Conservation (phyloP, 2,888 invertebrate genomes). For the Temnothorax unifasciatus region DNA sequence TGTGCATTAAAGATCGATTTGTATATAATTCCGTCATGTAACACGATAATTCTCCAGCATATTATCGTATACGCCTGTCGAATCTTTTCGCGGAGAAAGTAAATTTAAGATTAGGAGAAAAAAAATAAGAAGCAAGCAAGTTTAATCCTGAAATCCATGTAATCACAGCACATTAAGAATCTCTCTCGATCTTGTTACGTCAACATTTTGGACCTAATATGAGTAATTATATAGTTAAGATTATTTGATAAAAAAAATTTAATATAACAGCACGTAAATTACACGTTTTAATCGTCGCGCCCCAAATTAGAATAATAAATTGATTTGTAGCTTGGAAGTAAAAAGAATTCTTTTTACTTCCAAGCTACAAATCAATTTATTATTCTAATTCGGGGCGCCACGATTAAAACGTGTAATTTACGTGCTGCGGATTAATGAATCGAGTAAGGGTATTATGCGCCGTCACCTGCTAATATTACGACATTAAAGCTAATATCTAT, state of each 20-base stretch:
- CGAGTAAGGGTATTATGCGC: not conserved
- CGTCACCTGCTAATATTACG: conserved; percentile 31
- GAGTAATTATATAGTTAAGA: not conserved
- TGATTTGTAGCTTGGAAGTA: no score
- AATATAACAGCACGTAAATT: no score
- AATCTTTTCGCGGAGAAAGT: conserved; percentile 7
- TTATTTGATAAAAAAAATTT: conserved; percentile 7
- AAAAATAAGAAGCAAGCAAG: not conserved
- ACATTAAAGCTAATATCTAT: conserved; percentile 69
- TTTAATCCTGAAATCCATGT: not conserved
- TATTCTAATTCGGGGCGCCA: not conserved
- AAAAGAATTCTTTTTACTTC: not conserved
- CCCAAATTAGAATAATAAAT: no score
- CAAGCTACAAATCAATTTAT: not conserved
- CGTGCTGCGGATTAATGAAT: not conserved
- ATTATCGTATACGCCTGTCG: not conserved
- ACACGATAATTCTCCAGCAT: not conserved
- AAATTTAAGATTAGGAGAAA: not conserved
- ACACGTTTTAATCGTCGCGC: no score
- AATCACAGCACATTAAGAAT: not conserved
- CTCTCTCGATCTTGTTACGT: not conserved
- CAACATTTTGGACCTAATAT: not conserved
- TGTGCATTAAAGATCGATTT: not conserved
- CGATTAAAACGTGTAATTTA: not conserved
- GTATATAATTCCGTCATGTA: not conserved